Evolutionary conservation across 2,113 vertebrate genomes (phyloP).

Genomic region (Sphyrna mokarran): DNA sequence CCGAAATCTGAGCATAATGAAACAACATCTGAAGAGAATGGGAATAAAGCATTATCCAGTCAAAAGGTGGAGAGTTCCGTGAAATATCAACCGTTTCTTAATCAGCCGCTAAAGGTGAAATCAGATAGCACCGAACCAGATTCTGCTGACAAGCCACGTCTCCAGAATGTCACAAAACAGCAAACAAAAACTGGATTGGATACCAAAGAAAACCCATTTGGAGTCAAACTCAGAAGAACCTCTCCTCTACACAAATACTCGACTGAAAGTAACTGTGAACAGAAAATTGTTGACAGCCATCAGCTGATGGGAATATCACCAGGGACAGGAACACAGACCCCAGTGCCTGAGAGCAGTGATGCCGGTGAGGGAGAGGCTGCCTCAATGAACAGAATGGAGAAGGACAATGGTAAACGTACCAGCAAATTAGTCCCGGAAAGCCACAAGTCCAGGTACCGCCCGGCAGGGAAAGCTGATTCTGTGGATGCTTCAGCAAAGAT

Average conservation of each 20-base stretch:
- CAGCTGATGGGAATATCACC: background rate
- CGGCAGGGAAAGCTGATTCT: background rate
- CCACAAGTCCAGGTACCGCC: background rate
- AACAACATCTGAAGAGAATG: slow-evolving; percentile 37
- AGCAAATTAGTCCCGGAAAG: background rate
- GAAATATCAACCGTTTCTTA: background rate
- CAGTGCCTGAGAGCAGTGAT: background rate
- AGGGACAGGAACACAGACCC: background rate
- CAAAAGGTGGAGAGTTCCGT: slow-evolving; percentile 37
- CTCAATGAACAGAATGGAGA: background rate
- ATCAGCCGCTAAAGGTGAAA: background rate
- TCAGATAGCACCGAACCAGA: background rate
- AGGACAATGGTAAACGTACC: background rate
- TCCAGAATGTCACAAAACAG: background rate
- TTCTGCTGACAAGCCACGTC: background rate
- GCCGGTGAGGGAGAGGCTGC: too few relatives aligned
- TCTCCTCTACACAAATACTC: slow-evolving; percentile 57
- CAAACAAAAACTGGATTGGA: slow-evolving; percentile 41
- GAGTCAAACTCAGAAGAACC: slow-evolving; percentile 70
- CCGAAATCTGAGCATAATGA: slow-evolving; percentile 48
- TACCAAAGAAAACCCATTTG: slow-evolving; percentile 62
- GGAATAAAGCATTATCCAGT: slow-evolving; percentile 31
- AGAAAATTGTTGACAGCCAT: background rate
- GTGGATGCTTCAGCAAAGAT: background rate
- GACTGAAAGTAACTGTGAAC: slow-evolving; percentile 46